A percentile compares a stretch with the other conserved stretches of the same genome.
These are phyloP conservation scores for Pseudomyrmex cubaensis DNA, from an alignment of 1,140 invertebrate species.

Conservation along the genomic window DNA sequence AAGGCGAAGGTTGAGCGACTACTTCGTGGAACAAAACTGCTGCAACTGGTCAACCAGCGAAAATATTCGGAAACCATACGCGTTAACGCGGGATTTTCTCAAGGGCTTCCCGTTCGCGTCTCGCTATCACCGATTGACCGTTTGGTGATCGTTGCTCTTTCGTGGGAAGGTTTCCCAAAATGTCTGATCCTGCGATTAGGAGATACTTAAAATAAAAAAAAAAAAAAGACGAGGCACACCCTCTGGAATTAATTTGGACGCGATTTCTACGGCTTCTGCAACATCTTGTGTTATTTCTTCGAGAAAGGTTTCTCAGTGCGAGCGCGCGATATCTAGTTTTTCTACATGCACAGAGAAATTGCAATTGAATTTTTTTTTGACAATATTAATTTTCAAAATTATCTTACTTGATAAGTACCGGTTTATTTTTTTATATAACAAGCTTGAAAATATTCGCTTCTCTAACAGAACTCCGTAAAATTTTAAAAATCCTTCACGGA, in stretches of 20 bases:
- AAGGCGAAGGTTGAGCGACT: background rate
- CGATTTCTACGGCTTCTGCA: slow-evolving; percentile 26
- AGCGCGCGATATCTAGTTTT: background rate
- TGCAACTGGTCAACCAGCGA: background rate
- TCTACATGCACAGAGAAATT: background rate
- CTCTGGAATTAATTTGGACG: slow-evolving; percentile 41
- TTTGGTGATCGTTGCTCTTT: background rate
- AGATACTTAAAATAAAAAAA: slow-evolving; percentile 32
- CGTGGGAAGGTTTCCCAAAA: slow-evolving; percentile 48
- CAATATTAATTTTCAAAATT: background rate
- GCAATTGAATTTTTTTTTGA: too few relatives aligned
- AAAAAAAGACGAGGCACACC: background rate
- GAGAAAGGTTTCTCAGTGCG: slow-evolving; percentile 36
- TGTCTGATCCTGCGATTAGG: slow-evolving; percentile 42
- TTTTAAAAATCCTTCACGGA: background rate
- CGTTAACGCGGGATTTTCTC: slow-evolving; percentile 34
- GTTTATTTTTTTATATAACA: background rate
- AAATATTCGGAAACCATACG: slow-evolving; percentile 59
- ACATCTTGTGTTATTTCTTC: slow-evolving; percentile 40
- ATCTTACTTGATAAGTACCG: background rate
- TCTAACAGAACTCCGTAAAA: background rate
- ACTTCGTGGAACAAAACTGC: background rate
- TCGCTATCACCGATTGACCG: slow-evolving; percentile 27
- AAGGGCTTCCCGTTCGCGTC: slow-evolving; percentile 30
- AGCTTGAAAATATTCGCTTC: background rate